Evolutionary conservation across 1,140 invertebrate species (phyloP).

Genomic region (Drosophila melanogaster): Release_6_plus_ISO1_MT NT_033777.3:4995501-4996000

Average conservation of each 20-base stretch:
- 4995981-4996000: too few species aligned
- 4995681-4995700: constrained; percentile 21
- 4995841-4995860: constrained; percentile 74
- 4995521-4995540: constrained; percentile 7
- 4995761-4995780: constrained; percentile 38
- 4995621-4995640: constrained; percentile 61
- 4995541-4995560: constrained; percentile 10
- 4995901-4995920: constrained; percentile 56
- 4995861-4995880: constrained; percentile 67
- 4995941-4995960: constrained; percentile 10
- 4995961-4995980: constrained; percentile 13
- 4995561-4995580: constrained; percentile 29
- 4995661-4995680: constrained; percentile 61
- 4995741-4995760: constrained; percentile 73
- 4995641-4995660: constrained; percentile 75
- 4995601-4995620: constrained; percentile 74
- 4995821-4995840: constrained; percentile 52
- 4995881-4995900: constrained; percentile 72
- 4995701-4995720: constrained; percentile 57
- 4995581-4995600: constrained; percentile 53
- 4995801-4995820: constrained; percentile 58
- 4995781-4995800: constrained; percentile 42
- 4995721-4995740: constrained; percentile 79
- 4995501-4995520: constrained; percentile 31
- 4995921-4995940: constrained; percentile 40